phyloP scores from a whole-genome alignment of 1,140 invertebrate species.

The Phenacoccus solenopsis region DNA sequence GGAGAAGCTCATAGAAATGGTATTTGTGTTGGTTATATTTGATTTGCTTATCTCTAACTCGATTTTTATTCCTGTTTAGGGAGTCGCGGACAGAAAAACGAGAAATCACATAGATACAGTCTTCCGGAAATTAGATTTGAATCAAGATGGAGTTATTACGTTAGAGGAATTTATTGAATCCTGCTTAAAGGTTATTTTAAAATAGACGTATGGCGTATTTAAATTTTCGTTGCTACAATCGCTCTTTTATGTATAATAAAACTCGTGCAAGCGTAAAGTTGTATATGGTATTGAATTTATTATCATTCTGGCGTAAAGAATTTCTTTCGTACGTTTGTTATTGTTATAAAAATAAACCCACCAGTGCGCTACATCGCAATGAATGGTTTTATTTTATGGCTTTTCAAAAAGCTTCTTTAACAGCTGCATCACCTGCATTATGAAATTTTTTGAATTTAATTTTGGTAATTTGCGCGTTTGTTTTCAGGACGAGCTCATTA shows the following conservation, averaged over 20 bases:
- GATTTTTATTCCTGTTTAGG: conserved; percentile 26
- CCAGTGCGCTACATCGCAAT: too few relatives aligned
- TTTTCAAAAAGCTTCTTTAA: neutral
- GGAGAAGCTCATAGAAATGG: too few relatives aligned
- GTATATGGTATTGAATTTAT: too few relatives aligned
- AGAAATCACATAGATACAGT: conserved; percentile 67
- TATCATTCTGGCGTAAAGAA: too few relatives aligned
- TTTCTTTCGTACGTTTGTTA: neutral
- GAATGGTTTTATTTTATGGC: neutral
- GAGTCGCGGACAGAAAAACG: conserved; percentile 63
- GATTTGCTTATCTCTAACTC: neutral
- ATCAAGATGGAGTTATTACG: conserved; percentile 88
- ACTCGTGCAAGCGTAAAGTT: neutral
- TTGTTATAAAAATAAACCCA: neutral
- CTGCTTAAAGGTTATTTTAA: conserved; percentile 60
- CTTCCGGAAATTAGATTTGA: conserved; percentile 81
- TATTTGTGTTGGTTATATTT: neutral
- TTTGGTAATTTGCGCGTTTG: too few relatives aligned
- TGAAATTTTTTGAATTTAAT: too few relatives aligned
- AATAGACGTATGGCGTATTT: conserved; percentile 22
- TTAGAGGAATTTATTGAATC: conserved; percentile 94
- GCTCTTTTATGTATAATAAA: neutral
- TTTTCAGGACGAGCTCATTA: conserved; percentile 60
- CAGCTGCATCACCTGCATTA: too few relatives aligned
- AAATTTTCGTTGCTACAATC: neutral